phyloP scores from a whole-genome alignment of 2,888 invertebrate genomes.

The Crossocerus cetratus region DNA sequence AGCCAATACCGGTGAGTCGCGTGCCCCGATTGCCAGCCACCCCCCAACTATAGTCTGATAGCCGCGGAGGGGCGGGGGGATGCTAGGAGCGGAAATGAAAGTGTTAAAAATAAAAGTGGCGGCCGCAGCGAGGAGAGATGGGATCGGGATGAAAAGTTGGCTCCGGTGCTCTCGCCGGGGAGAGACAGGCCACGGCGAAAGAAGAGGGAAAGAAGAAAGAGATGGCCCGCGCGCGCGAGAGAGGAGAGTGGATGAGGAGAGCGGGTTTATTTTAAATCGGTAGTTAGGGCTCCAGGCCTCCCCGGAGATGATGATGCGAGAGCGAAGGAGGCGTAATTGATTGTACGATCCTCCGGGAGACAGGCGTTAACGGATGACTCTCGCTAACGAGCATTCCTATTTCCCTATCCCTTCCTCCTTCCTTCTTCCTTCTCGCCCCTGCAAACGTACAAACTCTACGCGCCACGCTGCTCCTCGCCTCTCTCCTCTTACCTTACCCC shows the following conservation, averaged over 20 bases:
- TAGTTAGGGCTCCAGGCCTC: conserved; percentile 72
- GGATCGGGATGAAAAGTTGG: conserved; percentile 17
- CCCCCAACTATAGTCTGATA: no score
- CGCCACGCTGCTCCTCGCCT: conserved; percentile 29
- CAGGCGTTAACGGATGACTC: conserved; percentile 77
- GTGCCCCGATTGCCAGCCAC: background rate
- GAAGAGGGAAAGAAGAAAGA: conserved; percentile 23
- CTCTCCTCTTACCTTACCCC: conserved; percentile 36
- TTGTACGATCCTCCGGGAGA: conserved; percentile 75
- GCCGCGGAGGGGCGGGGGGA: background rate
- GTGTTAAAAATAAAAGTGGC: background rate
- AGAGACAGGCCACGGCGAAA: background rate
- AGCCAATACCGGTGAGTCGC: conserved; percentile 59
- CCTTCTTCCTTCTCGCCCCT: conserved; percentile 41
- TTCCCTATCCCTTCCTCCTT: conserved; percentile 59
- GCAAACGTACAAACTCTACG: conserved; percentile 16
- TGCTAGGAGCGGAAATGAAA: conserved; percentile 1
- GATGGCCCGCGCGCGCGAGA: conserved; percentile 8
- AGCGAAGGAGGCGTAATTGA: conserved; percentile 76
- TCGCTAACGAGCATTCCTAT: conserved; percentile 77
- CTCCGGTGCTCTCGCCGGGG: no score
- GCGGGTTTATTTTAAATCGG: conserved; percentile 74
- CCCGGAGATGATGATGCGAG: conserved; percentile 75
- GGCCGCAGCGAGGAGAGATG: background rate
- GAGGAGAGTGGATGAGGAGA: conserved; percentile 25